Evolutionary conservation across 2,888 invertebrate genomes (phyloP), one percentile per base, ranked within the genome.

Genomic region (Sabellastarte sp.): DNA sequence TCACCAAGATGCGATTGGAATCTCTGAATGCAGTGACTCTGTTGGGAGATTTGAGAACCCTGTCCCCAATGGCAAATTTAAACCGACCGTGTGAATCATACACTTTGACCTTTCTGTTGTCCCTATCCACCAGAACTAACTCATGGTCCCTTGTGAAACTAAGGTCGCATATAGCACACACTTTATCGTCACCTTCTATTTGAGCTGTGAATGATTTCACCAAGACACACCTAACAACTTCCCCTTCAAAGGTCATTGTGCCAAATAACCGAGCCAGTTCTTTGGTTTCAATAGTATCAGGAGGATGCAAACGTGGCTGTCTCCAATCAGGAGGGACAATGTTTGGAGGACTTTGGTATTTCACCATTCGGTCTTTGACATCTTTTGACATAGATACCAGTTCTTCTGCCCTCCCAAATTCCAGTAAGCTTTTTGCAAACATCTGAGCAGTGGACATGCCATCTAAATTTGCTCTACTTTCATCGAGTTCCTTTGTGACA

Each of bases 161-260:
- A 31, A 73, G 61, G 59, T 73, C 73, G 41, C 72, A 73, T 32
- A 73, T 57, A 2, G 71, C 72, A 26, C 63, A 63, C 32, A 65
- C 63, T 58, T 57, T 31, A 15, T 61, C 61, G 50, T 68, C 66
- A n/a, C 53, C 58, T 28, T 59, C 60, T 1, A 61, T 32, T 32
- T 62, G 57, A n/a, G 70, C 63, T 3, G 65, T 60, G 55, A 72
- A 66, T 1, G 67, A 57, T 33, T 64, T 62, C 10, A 68, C 52
- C 31, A 70, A 51, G 26, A 68, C 65, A 28, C 63, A 65, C 10
- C 61, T 63, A 10, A 64, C 65, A 5, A 73, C 65, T 52, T 73
- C 73, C 3, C 73, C 73, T 50, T 70, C 73, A 58, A 73, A 73
- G 5, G 73, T 73, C 63, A 73, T 32, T 51, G 62, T 60, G 3